These are phyloP conservation scores for Silurus lanzhouensis DNA, from an alignment of 2,797 vertebrate species.

Conservation along the genomic window DNA sequence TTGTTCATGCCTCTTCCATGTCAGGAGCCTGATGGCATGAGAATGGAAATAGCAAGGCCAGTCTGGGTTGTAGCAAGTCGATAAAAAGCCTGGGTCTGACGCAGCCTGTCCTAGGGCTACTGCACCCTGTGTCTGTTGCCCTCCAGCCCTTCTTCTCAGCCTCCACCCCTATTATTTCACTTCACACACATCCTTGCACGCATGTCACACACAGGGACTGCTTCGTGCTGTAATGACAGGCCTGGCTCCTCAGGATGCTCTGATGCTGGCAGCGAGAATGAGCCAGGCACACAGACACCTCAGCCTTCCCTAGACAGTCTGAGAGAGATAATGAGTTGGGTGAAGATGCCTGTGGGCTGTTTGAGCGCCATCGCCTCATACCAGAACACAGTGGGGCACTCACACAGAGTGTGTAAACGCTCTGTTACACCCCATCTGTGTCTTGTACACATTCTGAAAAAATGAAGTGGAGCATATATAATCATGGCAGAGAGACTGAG, in stretches of 20 bases:
- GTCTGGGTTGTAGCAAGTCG: constrained; percentile 17
- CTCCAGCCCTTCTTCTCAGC: constrained; percentile 4
- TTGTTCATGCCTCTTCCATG: constrained; percentile 10
- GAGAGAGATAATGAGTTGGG: constrained; percentile 45
- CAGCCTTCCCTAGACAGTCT: constrained; percentile 34
- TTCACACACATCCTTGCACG: constrained; percentile 30
- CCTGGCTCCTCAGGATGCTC: constrained; percentile 28
- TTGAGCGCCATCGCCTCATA: constrained; percentile 47
- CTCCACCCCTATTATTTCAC: constrained; percentile 39
- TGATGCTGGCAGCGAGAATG: constrained; percentile 34
- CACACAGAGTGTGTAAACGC: constrained; percentile 38
- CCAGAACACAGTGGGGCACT: constrained; percentile 32
- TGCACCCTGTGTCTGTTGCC: constrained; percentile 23
- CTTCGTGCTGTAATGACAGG: constrained; percentile 42
- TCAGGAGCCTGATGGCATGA: constrained; percentile 45
- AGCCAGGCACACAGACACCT: constrained; percentile 29
- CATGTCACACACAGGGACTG: constrained; percentile 42
- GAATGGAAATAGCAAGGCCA: constrained; percentile 51
- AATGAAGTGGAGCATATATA: constrained; percentile 23
- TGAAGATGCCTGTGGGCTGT: constrained; percentile 53
- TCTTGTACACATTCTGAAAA: constrained; percentile 23
- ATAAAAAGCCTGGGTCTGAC: constrained; percentile 3
- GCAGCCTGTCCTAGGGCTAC: constrained; percentile 9
- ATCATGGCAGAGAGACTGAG: constrained; percentile 25
- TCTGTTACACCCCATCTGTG: constrained; percentile 32